phyloP scores from a whole-genome alignment of 2,888 invertebrate species.

The Drosophila acutilabella region DNA sequence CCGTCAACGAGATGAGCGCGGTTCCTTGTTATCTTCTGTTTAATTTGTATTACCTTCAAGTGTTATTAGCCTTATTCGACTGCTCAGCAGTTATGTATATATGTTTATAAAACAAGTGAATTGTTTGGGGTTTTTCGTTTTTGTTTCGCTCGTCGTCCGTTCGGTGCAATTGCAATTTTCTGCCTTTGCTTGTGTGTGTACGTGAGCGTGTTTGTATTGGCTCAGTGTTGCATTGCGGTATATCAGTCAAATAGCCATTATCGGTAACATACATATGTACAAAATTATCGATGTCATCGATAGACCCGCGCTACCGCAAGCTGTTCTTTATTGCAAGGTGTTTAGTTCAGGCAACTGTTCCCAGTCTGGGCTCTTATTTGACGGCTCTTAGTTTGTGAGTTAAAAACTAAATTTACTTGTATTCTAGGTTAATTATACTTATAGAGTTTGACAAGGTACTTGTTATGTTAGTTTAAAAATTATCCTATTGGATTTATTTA shows the following conservation, averaged over 20 bases:
- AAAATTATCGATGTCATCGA: constrained; percentile 25
- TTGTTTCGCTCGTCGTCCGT: constrained; percentile 67
- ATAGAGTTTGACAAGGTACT: no score
- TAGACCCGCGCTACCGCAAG: constrained; percentile 10
- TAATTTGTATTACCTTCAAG: constrained; percentile 37
- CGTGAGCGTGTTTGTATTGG: constrained; percentile 57
- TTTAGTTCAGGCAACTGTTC: no score
- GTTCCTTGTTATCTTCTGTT: constrained; percentile 32
- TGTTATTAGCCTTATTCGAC: constrained; percentile 19
- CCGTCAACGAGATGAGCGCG: constrained; percentile 51
- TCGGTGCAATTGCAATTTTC: constrained; percentile 75
- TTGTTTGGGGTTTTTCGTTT: constrained; percentile 61
- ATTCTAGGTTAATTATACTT: no score
- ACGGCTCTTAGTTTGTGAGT: no score
- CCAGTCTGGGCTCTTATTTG: no score
- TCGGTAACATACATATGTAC: constrained; percentile 28
- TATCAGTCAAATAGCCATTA: constrained; percentile 31
- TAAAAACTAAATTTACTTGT: no score
- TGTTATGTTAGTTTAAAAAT: no score
- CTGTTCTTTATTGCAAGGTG: no score
- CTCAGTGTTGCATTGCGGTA: constrained; percentile 48
- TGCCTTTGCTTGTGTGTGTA: constrained; percentile 43
- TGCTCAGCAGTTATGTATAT: constrained; percentile 44
- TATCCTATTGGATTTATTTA: no score
- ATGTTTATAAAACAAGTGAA: constrained; percentile 48